Conservation (phyloP, 2,797 vertebrate species). For the Mus spretus region DNA sequence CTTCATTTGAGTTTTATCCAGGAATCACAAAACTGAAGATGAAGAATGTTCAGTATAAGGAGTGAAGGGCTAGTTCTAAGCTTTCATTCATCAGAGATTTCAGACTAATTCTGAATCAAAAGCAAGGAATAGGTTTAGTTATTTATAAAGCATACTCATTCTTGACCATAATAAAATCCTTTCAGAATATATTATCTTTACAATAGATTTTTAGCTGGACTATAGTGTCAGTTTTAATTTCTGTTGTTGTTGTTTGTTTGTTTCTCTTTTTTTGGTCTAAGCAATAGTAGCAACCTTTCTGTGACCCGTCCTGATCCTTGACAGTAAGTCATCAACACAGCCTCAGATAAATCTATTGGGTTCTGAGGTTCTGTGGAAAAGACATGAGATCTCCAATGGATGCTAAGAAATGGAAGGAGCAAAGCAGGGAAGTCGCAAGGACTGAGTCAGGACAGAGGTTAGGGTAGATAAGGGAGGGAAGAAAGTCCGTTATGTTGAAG, state of each 20-base stretch:
- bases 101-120: not conserved
- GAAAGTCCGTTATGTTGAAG: not conserved
- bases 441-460: not conserved
- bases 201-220: slow-evolving; percentile 1
- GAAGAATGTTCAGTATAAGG: slow-evolving; percentile 31
- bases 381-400: not conserved
- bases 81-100: slow-evolving; percentile 11
- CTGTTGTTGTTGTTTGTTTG: not conserved
- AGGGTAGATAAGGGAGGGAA: not conserved
- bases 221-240: slow-evolving; percentile 11
- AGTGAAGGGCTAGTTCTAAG: not conserved
- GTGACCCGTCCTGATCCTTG: not conserved
- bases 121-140: not conserved
- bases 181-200: not conserved
- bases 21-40: slow-evolving; percentile 46
- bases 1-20: slow-evolving; percentile 52
- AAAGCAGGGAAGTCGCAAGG: not conserved
- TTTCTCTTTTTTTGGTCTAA: not conserved
- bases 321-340: not conserved
- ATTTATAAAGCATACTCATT: not conserved
- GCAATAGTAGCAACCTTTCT: not conserved
- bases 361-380: not conserved
- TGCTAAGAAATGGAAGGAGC: not conserved
- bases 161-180: slow-evolving; percentile 27
- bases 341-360: not conserved